Conservation (phyloP, 2,797 vertebrate species). For the Platyrinchus mystaceus region DNA sequence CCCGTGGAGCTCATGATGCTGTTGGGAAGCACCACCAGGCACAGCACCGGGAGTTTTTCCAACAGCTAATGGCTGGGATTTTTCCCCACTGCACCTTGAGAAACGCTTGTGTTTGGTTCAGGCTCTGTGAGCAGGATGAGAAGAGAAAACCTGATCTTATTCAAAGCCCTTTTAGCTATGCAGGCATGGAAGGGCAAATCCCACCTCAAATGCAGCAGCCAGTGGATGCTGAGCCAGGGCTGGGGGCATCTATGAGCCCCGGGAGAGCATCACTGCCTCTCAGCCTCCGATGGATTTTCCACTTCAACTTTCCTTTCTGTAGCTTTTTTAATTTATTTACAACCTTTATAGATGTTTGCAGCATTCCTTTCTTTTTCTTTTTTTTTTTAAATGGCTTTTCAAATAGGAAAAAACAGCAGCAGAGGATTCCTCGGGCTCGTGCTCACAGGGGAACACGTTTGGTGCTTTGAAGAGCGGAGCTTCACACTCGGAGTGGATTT, state of each 20-base stretch:
- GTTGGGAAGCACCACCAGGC: neutral
- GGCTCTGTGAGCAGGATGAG: neutral
- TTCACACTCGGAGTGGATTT: rapidly evolving
- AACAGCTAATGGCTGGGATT: neutral
- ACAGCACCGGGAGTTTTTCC: rapidly evolving
- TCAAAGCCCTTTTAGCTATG: neutral
- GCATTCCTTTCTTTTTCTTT: neutral
- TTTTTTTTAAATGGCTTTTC: neutral
- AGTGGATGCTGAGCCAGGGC: neutral
- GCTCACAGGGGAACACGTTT: rapidly evolving
- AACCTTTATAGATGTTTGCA: neutral
- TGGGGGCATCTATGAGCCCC: rapidly evolving
- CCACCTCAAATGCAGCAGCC: neutral
- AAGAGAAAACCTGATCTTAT: neutral
- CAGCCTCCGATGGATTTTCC: neutral
- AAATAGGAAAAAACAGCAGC: neutral
- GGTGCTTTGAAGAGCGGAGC: neutral
- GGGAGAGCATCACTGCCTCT: rapidly evolving
- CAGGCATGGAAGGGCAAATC: neutral
- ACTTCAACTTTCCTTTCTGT: neutral
- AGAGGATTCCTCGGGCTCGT: neutral
- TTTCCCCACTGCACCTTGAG: neutral
- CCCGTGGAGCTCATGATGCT: neutral
- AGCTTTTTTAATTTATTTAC: neutral
- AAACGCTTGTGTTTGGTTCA: neutral